phyloP scores from a whole-genome alignment of 2,888 invertebrate species.

The Aquatica leii region DNA sequence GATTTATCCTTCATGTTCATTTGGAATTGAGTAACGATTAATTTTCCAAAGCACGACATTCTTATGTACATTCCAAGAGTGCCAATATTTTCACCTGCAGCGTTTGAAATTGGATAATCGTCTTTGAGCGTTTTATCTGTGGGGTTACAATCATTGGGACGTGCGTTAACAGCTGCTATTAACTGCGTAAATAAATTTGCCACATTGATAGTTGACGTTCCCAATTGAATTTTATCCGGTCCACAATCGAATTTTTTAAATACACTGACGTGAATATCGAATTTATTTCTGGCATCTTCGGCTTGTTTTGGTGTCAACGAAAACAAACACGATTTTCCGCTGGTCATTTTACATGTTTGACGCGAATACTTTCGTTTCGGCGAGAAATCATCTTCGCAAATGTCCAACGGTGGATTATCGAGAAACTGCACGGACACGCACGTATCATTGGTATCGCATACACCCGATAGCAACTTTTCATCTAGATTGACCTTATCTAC shows the following conservation, averaged over 20 bases:
- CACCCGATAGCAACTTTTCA: constrained; percentile 28
- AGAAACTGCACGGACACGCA: constrained; percentile 70
- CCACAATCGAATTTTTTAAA: constrained; percentile 69
- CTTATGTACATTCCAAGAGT: constrained; percentile 69
- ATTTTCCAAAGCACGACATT: constrained; percentile 71
- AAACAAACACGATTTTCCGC: constrained; percentile 73
- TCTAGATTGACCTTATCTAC: constrained; percentile 61
- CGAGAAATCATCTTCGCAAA: constrained; percentile 67
- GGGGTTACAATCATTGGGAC: constrained; percentile 60
- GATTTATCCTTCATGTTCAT: constrained; percentile 60
- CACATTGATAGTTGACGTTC: constrained; percentile 66
- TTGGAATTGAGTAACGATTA: constrained; percentile 73
- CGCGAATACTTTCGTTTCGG: constrained; percentile 49
- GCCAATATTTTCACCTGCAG: constrained; percentile 64
- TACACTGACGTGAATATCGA: constrained; percentile 66
- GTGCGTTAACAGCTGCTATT: constrained; percentile 57
- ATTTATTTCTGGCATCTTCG: constrained; percentile 62
- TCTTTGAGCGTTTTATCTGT: constrained; percentile 69
- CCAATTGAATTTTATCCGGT: constrained; percentile 69
- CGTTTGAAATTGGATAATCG: constrained; percentile 64
- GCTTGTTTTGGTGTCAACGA: constrained; percentile 67
- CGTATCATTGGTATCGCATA: constrained; percentile 57
- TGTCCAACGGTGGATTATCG: constrained; percentile 67
- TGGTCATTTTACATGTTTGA: constrained; percentile 63
- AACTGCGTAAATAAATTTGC: constrained; percentile 68